A percentile compares a stretch with the other conserved stretches of the same genome.
phyloP scores from a whole-genome alignment of 2,113 vertebrate species.

The Toxotes jaculatrix region DNA sequence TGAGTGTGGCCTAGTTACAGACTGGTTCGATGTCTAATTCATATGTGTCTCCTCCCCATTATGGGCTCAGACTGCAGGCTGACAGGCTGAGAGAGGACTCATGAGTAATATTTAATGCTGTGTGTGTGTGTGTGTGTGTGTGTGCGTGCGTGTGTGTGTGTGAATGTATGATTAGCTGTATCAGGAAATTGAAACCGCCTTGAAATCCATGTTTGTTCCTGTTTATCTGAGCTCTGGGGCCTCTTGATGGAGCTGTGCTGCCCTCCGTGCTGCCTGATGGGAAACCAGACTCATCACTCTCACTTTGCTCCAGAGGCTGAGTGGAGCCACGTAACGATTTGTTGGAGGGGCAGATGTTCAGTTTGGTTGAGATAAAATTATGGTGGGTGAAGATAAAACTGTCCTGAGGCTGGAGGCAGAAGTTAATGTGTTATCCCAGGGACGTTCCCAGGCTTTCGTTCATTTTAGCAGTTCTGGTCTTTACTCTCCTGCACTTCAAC shows the following conservation, averaged over 20 bases:
- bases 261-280: not conserved
- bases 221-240: conserved; percentile 3
- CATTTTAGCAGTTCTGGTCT: accelerated
- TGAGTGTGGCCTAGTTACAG: conserved; percentile 57
- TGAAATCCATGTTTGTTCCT: conserved; percentile 24
- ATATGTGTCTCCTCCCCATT: conserved; percentile 17
- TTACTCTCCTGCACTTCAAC: not conserved
- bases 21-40: conserved; percentile 52
- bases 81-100: conserved; percentile 1
- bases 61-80: conserved; percentile 7
- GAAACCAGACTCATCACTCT: conserved; percentile 3
- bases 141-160: not conserved
- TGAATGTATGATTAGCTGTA: not conserved
- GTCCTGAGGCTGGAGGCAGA: not conserved
- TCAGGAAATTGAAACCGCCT: conserved; percentile 26
- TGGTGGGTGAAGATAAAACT: not conserved
- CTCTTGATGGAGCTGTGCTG: not conserved
- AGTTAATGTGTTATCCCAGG: too few relatives aligned
- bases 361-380: not conserved
- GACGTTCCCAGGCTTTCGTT: not conserved
- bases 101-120: conserved; percentile 15
- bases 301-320: not conserved
- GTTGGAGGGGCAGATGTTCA: not conserved
- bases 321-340: not conserved
- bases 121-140: conserved; percentile 3